Evolutionary conservation across 1,140 invertebrate species (phyloP), one percentile per base, ranked within the genome.

Genomic region (Anagrus nilaparvatae): DNA sequence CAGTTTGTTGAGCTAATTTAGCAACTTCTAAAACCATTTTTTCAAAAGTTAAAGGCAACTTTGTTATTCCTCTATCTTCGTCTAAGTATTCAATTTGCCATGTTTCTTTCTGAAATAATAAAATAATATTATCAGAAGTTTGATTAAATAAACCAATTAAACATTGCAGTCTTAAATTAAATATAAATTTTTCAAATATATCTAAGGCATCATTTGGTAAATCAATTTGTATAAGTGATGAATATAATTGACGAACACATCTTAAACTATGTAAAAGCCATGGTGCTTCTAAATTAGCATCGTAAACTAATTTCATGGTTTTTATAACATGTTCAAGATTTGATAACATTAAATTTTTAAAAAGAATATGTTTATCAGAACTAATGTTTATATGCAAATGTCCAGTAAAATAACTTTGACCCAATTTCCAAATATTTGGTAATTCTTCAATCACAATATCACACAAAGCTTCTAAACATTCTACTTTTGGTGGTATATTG

Each of bases 21-120:
- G 93, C 68, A 3, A 87, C 81, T 51, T 94, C 87, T 50, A 79
- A 75, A 5, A 96, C 72, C 52, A 87, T 78, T 44, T 81, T 74
- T 63, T 95, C 87, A 59, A 93, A 84, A 10, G 86, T 60, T 9
- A 79, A 74, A n/a, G 92, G 92, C 81, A 93, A 68, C 59, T 84
- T 78, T 8, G 89, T 92, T 25, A 87, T 81, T 21, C 84, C 84
- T 17, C 83, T 84, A 56, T 81, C 77, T 50, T 82, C 76, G 49
- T 84, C 82, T 54, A 81, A 79, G 45, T 88, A 83, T 48, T 90
- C 82, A 37, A 93, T 78, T 50, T 79, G 75, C 92, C 93, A 97
- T 0, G 76, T 85, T 67, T 97, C 93, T 52, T 82, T 79, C 28
- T 76, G 76, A 34, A 77, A 71, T 3, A 97, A 69, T n/a, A 74